phyloP scores from a whole-genome alignment of 2,888 invertebrate genomes.

The Diadromus collaris region DNA sequence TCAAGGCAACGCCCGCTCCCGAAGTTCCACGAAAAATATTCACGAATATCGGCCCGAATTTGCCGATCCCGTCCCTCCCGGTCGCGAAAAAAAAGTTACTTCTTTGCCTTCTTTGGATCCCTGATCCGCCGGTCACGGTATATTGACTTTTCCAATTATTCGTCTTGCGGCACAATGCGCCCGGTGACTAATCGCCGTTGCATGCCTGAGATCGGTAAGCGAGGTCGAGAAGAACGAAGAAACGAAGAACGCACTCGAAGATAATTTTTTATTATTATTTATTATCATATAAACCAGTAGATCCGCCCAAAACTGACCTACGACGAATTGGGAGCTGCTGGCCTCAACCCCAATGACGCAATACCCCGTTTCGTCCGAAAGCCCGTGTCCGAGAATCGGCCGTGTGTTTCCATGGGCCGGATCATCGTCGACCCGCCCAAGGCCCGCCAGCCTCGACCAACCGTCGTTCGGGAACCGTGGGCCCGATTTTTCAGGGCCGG shows the following conservation, averaged over 20 bases:
- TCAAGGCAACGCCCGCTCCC: slow-evolving; percentile 9
- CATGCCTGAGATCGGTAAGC: not conserved
- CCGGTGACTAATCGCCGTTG: not conserved
- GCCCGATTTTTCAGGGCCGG: slow-evolving; percentile 8
- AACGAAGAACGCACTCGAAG: not conserved
- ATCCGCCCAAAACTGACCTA: slow-evolving; percentile 24
- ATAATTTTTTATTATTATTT: not conserved
- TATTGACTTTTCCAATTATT: slow-evolving; percentile 51
- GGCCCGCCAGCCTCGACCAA: slow-evolving; percentile 14
- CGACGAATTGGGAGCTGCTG: not conserved
- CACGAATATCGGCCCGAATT: not conserved
- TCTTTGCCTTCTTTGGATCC: slow-evolving; percentile 31
- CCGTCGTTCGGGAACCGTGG: slow-evolving; percentile 4
- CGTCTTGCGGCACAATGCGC: slow-evolving; percentile 7
- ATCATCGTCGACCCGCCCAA: slow-evolving; percentile 24
- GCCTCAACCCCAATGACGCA: not conserved
- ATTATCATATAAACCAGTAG: not conserved
- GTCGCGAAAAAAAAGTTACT: slow-evolving; percentile 35
- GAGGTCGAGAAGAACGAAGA: not conserved
- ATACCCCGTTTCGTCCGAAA: not conserved
- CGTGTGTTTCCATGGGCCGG: slow-evolving; percentile 1
- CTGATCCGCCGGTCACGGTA: slow-evolving; percentile 37
- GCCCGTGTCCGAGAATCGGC: slow-evolving; percentile 4
- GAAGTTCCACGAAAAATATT: slow-evolving; percentile 9
- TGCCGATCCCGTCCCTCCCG: not conserved